Percentiles rank a stretch among this genome's conserved stretches.
phyloP scores from a whole-genome alignment of 2,113 vertebrate genomes.

The Anser cygnoides region DNA sequence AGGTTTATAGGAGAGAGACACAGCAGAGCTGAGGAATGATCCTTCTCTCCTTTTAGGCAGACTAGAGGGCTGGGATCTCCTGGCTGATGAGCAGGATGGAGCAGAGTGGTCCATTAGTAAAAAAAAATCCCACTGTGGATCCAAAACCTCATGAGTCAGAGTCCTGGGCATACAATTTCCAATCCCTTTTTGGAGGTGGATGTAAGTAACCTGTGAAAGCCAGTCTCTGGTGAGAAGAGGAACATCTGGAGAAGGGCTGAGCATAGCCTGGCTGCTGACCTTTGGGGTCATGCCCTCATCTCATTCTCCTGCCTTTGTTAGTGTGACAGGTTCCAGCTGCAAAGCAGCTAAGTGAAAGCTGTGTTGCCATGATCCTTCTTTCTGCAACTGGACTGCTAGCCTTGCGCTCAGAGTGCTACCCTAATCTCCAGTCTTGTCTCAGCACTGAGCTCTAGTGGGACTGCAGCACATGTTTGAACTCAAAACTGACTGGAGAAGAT shows the following conservation, averaged over 20 bases:
- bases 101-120: not conserved
- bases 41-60: not conserved
- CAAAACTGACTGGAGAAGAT: not conserved
- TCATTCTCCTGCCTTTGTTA: slow-evolving; percentile 22
- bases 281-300: not conserved
- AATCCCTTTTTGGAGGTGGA: not conserved
- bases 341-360: not conserved
- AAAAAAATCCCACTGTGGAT: slow-evolving; percentile 4
- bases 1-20: not conserved
- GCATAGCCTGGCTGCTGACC: not conserved
- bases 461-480: not conserved
- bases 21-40: not conserved
- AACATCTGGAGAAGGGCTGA: slow-evolving; percentile 29
- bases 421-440: not conserved
- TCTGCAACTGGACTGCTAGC: not conserved
- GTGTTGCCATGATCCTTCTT: not conserved
- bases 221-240: slow-evolving; percentile 5
- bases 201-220: slow-evolving; percentile 15
- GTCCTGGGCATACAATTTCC: not conserved
- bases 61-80: not conserved
- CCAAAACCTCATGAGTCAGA: slow-evolving; percentile 21
- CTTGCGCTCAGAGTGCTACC: not conserved
- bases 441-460: not conserved
- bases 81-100: not conserved
- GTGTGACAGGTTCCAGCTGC: slow-evolving; percentile 35